Evolutionary conservation across 2,113 vertebrate genomes (phyloP), one percentile per base, ranked within the genome.

Genomic region (Emberiza fucata): DNA sequence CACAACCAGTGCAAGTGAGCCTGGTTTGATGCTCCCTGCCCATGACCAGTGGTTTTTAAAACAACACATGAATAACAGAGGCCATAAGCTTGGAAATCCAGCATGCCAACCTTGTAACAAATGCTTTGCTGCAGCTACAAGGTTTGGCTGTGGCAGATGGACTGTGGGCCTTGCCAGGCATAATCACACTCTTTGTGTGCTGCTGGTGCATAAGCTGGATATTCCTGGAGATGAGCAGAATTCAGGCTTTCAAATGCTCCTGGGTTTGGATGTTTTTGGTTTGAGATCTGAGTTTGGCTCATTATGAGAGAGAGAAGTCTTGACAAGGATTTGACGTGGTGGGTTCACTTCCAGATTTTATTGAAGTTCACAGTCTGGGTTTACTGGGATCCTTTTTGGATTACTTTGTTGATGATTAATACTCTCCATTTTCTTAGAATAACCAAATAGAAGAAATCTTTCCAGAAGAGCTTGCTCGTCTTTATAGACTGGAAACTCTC

Each of bases 361-460:
- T 4, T 76, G 40, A 60, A 93, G 69, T 86, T 88, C 72, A 63
- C 16, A 24, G 53, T 54, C 91, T 86, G 73, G 57, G 31, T 95
- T 96, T 90, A 40, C 59, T 63, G 65, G 53, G 81, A 59, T 81
- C 59, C 25, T 94, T 79, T 57, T 63, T 70, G 87, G 40, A 68
- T 87, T 76, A 22, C 92, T 96, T 95, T 83, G 80, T 73, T 91
- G 80, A 66, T 96, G 90, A 91, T 97, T 90, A 90, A 96, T 91
- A 78, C 37, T 72, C 29, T 95, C 83, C 51, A 2, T 61, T 91
- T 80, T 60, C 37, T 72, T 96, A 99, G 99, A 99, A 99, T 97
- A 99, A 99, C 97, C 99, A 98, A 95, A 99, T 99, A 75, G 97
- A 99, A 95, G 98, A 98, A 97, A 98, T 99, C 92, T 98, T 98